Evolutionary conservation across 1,140 invertebrate species (phyloP).

Genomic region (Tetramorium parvispinum): DNA sequence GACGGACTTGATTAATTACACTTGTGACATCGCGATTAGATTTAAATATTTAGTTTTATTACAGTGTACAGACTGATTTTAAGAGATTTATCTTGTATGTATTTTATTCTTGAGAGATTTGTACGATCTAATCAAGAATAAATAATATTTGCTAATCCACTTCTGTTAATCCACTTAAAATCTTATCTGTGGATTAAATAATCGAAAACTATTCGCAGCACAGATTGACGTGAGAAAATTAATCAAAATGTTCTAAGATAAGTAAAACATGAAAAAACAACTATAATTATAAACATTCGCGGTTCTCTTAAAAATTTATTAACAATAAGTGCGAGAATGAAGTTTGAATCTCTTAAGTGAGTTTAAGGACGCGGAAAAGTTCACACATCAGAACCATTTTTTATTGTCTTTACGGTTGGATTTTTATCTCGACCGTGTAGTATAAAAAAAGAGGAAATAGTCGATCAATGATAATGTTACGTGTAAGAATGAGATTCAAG

Average conservation of each 20-base stretch:
- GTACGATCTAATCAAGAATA: neutral
- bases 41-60: neutral
- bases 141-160: neutral
- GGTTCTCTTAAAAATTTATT: neutral
- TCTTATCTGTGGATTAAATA: neutral
- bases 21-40: neutral
- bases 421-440: neutral
- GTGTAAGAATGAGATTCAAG: constrained; percentile 27
- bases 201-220: neutral
- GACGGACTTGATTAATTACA: neutral
- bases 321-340: neutral
- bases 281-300: neutral
- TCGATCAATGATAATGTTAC: constrained; percentile 11
- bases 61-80: neutral
- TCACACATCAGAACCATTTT: neutral
- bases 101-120: neutral
- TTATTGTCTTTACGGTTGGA: neutral
- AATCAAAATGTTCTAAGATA: neutral
- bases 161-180: no score
- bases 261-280: neutral
- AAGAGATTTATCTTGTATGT: neutral
- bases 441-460: neutral
- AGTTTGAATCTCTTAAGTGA: neutral
- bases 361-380: neutral
- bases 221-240: neutral